Evolutionary conservation across 1,140 invertebrate species (phyloP).

Genomic region (Gryon sp.): DNA sequence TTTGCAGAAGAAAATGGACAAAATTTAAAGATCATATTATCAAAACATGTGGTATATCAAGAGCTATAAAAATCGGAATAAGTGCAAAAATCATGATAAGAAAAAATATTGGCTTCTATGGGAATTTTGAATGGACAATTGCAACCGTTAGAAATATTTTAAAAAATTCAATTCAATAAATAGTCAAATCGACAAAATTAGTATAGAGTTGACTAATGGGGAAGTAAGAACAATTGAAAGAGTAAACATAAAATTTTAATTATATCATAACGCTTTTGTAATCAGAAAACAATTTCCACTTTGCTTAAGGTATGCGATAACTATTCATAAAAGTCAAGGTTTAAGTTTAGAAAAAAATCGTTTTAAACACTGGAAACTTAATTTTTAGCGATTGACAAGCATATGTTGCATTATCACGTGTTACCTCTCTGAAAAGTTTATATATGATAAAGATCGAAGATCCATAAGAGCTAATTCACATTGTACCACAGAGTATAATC

Average conservation of each 20-base stretch:
- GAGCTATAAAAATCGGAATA: constrained; percentile 11
- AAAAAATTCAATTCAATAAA: too few species aligned
- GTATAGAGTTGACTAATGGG: too few species aligned
- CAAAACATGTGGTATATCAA: constrained; percentile 10
- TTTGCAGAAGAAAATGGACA: constrained; percentile 2
- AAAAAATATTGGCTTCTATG: constrained; percentile 6
- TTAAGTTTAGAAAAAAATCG: not conserved
- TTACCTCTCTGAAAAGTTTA: not conserved
- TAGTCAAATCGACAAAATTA: not conserved
- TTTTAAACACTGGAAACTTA: not conserved
- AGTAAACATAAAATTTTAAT: not conserved
- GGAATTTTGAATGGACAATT: constrained; percentile 14
- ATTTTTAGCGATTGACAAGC: constrained; percentile 14
- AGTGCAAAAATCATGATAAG: constrained; percentile 14
- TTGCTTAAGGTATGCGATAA: constrained; percentile 3
- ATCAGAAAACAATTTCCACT: constrained; percentile 13
- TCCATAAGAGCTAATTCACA: constrained; percentile 1
- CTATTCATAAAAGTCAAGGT: too few species aligned
- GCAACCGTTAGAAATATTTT: too few species aligned
- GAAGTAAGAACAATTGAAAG: constrained; percentile 8
- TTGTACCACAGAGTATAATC: not conserved
- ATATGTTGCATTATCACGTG: constrained; percentile 2
- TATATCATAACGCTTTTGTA: constrained; percentile 2
- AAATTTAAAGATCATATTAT: not conserved
- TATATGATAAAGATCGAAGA: constrained; percentile 3